Evolutionary conservation across 2,888 invertebrate genomes (phyloP).

Genomic region (Amiota mariae): DNA sequence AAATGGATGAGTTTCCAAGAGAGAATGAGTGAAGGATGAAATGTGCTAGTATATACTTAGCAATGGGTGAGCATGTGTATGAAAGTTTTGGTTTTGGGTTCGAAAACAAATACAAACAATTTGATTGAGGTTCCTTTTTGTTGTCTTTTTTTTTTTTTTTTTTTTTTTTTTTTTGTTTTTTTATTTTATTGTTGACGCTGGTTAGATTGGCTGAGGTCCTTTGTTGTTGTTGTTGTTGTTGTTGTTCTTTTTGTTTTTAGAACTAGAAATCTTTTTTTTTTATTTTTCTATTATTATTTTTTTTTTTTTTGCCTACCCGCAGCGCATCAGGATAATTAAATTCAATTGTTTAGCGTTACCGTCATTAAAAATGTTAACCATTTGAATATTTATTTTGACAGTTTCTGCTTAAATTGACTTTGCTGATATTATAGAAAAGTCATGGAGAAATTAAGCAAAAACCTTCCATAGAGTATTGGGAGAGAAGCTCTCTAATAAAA

Average conservation of each 20-base stretch:
- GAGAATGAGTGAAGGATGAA: too few species aligned
- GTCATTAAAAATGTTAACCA: conserved; percentile 57
- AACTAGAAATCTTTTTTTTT: neutral
- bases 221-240: too few species aligned
- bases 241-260: too few species aligned
- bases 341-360: conserved; percentile 52
- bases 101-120: conserved; percentile 65
- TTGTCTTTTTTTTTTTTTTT: neutral
- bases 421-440: neutral
- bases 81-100: neutral
- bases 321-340: conserved; percentile 55
- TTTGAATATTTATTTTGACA: conserved; percentile 29
- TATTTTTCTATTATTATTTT: neutral
- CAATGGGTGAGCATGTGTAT: conserved; percentile 35
- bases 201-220: too few species aligned
- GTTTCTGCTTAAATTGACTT: conserved; percentile 10
- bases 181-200: too few species aligned
- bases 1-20: too few species aligned
- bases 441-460: neutral
- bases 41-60: neutral
- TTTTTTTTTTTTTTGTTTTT: neutral
- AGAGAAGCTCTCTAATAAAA: neutral
- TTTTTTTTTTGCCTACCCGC: neutral
- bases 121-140: conserved; percentile 53
- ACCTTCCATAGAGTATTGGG: neutral